Evolutionary conservation across 2,797 vertebrate genomes (phyloP), one percentile per base, ranked within the genome.

Genomic region (Pipistrellus kuhlii): DNA sequence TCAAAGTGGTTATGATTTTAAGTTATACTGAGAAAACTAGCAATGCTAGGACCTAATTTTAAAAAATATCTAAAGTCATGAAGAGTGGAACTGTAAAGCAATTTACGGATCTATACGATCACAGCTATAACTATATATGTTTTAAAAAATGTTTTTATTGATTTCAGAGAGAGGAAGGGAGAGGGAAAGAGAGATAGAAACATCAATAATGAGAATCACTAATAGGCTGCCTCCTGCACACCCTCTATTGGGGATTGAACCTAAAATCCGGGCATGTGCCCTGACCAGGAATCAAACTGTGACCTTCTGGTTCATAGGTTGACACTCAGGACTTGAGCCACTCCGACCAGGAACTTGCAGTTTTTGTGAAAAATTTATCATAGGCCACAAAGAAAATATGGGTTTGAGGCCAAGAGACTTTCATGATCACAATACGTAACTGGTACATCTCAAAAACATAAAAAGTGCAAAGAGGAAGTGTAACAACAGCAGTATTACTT

Each of bases 401-500:
- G 35, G 15, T 91, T 88, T 87, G 68, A 94, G 48, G 64, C 71
- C 57, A 94, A 91, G 35, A 82, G 80, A 93, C 30, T 91, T 94
- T 85, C 66, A 64, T 69, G 69, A 93, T 84, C 83, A 53, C 85
- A 93, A 93, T 91, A 83, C 3, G 71, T 91, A 96, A 93, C 73
- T 88, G 78, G 97, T 94, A 86, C 17, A 88, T 88, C 71, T 93
- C 91, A 91, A 93, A 25, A 96, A 87, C 73, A 95, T 80, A 83
- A 94, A 96, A 93, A 96, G 68, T 96, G 14, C 87, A 95, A 91
- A 69, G n/a, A 91, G 41, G 85, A 93, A 91, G 59, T 88, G 25
- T 59, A 93, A 94, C 71, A 96, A 87, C 89, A 93, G 81, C 71
- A 8, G 44, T 75, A 87, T 96, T 95, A 92, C 85, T 96, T 96